phyloP scores from a whole-genome alignment of 1,140 invertebrate genomes.

The Cyclina sinensis region DNA sequence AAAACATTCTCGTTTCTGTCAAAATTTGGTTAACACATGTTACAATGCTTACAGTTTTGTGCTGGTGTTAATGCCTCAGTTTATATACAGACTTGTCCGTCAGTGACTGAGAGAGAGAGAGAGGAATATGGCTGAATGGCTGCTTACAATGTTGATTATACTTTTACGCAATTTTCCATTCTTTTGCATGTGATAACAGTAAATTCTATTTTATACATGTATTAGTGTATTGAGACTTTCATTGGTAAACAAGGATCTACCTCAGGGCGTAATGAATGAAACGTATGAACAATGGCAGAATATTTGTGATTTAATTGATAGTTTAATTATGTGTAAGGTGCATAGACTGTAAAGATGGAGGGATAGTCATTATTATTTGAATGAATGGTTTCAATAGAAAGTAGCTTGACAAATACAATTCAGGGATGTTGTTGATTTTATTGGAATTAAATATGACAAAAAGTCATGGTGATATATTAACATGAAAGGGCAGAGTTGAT shows the following conservation, averaged over 20 bases:
- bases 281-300: not conserved
- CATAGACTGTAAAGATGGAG: not conserved
- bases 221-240: constrained; percentile 9
- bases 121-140: not conserved
- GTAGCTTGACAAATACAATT: constrained; percentile 5
- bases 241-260: not conserved
- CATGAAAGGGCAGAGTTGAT: too few relatives aligned
- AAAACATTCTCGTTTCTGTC: not conserved
- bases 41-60: constrained; percentile 6
- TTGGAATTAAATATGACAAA: not conserved
- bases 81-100: not conserved
- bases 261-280: constrained; percentile 20
- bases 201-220: not conserved
- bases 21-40: not conserved
- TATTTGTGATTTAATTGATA: not conserved
- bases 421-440: not conserved
- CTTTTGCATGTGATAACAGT: constrained; percentile 12
- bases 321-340: not conserved
- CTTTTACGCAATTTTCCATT: constrained; percentile 2
- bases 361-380: not conserved
- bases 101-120: not conserved
- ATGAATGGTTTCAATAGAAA: not conserved
- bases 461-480: not conserved
- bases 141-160: not conserved
- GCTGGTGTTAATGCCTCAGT: not conserved